Conservation (phyloP, 2,797 vertebrate genomes). For the Protosalanx chinensis region DNA sequence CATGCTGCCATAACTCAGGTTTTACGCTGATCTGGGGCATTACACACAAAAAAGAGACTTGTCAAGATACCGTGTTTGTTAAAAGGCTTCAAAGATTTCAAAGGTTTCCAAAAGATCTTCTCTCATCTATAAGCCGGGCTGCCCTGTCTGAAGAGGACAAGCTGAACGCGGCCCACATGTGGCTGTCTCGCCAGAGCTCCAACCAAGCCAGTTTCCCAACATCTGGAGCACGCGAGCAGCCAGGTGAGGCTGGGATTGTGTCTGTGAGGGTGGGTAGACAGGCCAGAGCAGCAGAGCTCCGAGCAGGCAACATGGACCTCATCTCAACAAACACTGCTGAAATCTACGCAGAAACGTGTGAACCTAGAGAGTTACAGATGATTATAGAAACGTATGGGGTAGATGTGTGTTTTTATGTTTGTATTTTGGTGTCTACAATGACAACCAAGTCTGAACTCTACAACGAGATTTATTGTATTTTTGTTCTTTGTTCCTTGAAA, state of each 20-base stretch:
- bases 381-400: neutral
- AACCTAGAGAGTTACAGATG: too few relatives aligned
- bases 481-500: slow-evolving; percentile 58
- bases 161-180: neutral
- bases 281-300: neutral
- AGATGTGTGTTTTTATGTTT: neutral
- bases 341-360: too few relatives aligned
- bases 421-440: slow-evolving; percentile 37
- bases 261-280: slow-evolving; percentile 10
- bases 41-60: slow-evolving; percentile 13
- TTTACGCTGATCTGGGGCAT: slow-evolving; percentile 22
- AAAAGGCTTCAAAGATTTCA: slow-evolving; percentile 9
- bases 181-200: slow-evolving; percentile 2
- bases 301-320: too few relatives aligned
- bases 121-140: too few relatives aligned
- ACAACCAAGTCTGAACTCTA: slow-evolving; percentile 29
- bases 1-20: neutral
- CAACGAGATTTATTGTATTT: slow-evolving; percentile 56
- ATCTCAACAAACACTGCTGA: too few relatives aligned
- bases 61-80: slow-evolving; percentile 19
- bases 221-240: slow-evolving; percentile 9
- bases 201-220: slow-evolving; percentile 20
- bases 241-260: slow-evolving; percentile 20
- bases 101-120: slow-evolving; percentile 34
- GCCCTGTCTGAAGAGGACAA: slow-evolving; percentile 2